phyloP scores from a whole-genome alignment of 2,113 vertebrate genomes.

The Hyperoodon ampullatus region DNA sequence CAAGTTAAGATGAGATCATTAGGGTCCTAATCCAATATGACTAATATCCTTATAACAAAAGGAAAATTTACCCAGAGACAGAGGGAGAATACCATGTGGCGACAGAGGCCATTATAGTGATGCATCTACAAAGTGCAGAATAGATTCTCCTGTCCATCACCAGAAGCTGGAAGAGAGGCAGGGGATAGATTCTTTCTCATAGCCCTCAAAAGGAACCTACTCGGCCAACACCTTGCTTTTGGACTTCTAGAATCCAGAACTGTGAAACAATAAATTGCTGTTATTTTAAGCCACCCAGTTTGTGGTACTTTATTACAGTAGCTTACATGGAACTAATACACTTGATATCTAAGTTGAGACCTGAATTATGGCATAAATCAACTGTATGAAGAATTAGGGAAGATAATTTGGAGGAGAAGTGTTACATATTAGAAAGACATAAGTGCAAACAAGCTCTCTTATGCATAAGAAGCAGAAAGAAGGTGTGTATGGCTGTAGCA shows the following conservation, averaged over 20 bases:
- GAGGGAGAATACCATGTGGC: background rate
- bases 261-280: background rate
- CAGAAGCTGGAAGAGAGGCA: background rate
- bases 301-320: background rate
- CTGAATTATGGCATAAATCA: background rate
- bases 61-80: background rate
- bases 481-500: rapidly evolving
- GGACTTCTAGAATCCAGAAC: background rate
- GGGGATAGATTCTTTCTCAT: background rate
- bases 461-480: background rate
- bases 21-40: background rate
- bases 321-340: background rate
- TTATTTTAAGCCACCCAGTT: background rate
- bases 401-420: background rate
- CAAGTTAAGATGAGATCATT: background rate
- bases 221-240: background rate
- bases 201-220: rapidly evolving
- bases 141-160: background rate
- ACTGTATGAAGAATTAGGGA: background rate
- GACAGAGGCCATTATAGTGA: background rate
- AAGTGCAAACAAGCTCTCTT: background rate
- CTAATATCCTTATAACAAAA: background rate
- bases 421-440: background rate
- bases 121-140: rapidly evolving
- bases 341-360: background rate